Evolutionary conservation across 1,140 invertebrate genomes (phyloP).

Genomic region (Drosophila suzukii): DNA sequence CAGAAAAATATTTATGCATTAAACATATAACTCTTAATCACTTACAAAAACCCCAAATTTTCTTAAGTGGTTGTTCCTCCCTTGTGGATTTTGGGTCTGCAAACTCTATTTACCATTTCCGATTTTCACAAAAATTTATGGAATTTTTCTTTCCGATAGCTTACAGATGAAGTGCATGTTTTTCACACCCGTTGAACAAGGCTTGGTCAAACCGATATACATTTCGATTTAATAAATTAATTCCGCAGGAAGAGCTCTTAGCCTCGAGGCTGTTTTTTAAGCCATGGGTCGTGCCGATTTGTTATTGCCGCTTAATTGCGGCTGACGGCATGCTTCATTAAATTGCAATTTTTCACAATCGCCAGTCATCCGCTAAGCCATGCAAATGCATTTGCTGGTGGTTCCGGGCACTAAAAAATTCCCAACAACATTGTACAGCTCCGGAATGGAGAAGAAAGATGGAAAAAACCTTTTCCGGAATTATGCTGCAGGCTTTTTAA

Average conservation of each 20-base stretch:
- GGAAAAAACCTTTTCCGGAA: constrained; percentile 30
- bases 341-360: constrained; percentile 69
- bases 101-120: no score
- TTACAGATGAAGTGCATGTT: background rate
- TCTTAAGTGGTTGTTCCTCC: no score
- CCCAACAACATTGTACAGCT: constrained; percentile 24
- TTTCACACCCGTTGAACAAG: background rate
- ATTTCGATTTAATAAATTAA: constrained; percentile 35
- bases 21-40: no score
- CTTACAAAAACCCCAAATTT: no score
- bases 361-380: constrained; percentile 42
- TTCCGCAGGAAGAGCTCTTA: constrained; percentile 6
- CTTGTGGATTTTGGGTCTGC: no score
- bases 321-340: constrained; percentile 74
- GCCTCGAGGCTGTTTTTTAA: constrained; percentile 22
- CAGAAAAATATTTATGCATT: no score
- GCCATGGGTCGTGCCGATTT: constrained; percentile 29
- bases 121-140: background rate
- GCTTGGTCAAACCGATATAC: constrained; percentile 13
- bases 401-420: constrained; percentile 33
- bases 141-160: background rate
- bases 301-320: constrained; percentile 68
- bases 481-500: constrained; percentile 66
- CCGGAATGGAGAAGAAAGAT: background rate
- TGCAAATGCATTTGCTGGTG: constrained; percentile 59